These are phyloP conservation scores for Cryptops parisi DNA, from an alignment of 2,888 invertebrate species.

Conservation along the genomic window DNA sequence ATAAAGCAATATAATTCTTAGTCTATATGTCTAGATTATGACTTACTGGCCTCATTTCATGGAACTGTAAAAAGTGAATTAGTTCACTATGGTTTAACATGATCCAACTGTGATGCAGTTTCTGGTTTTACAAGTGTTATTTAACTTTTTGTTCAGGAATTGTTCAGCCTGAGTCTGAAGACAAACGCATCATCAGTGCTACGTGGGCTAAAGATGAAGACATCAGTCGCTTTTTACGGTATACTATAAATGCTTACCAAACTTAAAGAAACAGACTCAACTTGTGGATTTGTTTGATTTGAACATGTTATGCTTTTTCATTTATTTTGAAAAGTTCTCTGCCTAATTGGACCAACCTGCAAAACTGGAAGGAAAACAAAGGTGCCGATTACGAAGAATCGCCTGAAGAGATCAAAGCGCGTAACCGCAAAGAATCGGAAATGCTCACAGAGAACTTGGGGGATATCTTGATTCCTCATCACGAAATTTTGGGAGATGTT, in stretches of 20 bases:
- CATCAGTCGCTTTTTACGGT: constrained; percentile 77
- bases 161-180: constrained; percentile 61
- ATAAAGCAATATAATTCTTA: too few relatives aligned
- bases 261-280: too few relatives aligned
- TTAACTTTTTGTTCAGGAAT: constrained; percentile 37
- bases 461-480: constrained; percentile 65
- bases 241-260: too few relatives aligned
- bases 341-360: constrained; percentile 43
- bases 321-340: constrained; percentile 48
- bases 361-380: constrained; percentile 24
- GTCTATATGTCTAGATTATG: too few relatives aligned
- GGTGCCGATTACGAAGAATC: constrained; percentile 43
- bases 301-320: too few relatives aligned
- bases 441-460: constrained; percentile 83
- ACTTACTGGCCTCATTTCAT: too few relatives aligned
- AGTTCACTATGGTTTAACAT: too few relatives aligned
- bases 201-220: constrained; percentile 90
- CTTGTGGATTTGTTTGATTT: too few relatives aligned
- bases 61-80: too few relatives aligned
- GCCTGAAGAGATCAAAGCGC: constrained; percentile 58
- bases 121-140: too few relatives aligned
- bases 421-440: constrained; percentile 78
- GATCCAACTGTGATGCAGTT: too few relatives aligned
- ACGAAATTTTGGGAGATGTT: constrained; percentile 75
- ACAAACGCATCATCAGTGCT: constrained; percentile 62